Evolutionary conservation across 2,888 invertebrate genomes (phyloP).

Genomic region (Molorchus minor): DNA sequence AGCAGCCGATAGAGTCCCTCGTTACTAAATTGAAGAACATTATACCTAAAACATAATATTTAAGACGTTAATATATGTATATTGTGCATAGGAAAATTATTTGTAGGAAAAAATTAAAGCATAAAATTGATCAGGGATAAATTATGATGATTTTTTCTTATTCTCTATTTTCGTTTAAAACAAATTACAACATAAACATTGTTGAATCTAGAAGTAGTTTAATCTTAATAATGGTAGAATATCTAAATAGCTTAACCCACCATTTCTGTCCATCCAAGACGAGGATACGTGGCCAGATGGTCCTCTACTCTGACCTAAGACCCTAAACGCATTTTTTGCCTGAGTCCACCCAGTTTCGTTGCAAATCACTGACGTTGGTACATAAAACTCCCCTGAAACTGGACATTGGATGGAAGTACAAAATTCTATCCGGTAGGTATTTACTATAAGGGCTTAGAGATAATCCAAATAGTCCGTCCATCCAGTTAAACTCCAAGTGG

Average conservation of each 20-base stretch:
- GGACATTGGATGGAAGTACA: slow-evolving; percentile 85
- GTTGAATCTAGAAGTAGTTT: too few species aligned
- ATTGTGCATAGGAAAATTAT: background rate
- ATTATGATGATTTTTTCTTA: too few species aligned
- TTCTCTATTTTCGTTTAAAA: too few species aligned
- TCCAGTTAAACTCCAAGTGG: slow-evolving; percentile 82
- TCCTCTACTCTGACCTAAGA: slow-evolving; percentile 66
- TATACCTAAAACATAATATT: slow-evolving; percentile 60
- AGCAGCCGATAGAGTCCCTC: slow-evolving; percentile 79
- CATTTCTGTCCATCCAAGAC: slow-evolving; percentile 74
- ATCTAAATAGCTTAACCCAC: too few species aligned
- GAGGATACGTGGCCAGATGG: slow-evolving; percentile 75
- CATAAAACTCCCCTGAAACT: slow-evolving; percentile 81
- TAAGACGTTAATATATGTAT: too few species aligned
- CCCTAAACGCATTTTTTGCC: slow-evolving; percentile 55
- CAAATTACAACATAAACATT: too few species aligned
- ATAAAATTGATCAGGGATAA: too few species aligned
- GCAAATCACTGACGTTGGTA: slow-evolving; percentile 72
- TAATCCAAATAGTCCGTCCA: slow-evolving; percentile 82
- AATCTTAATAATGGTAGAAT: background rate
- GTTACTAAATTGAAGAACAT: slow-evolving; percentile 84
- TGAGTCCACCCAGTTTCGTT: slow-evolving; percentile 66
- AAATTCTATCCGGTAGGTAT: slow-evolving; percentile 67
- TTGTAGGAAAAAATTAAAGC: background rate
- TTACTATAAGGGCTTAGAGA: slow-evolving; percentile 69